Percentiles rank a stretch among this genome's conserved stretches.
phyloP scores from a whole-genome alignment of 64 coral and sea anemone genomes.

The Anthopleura sola region DNA sequence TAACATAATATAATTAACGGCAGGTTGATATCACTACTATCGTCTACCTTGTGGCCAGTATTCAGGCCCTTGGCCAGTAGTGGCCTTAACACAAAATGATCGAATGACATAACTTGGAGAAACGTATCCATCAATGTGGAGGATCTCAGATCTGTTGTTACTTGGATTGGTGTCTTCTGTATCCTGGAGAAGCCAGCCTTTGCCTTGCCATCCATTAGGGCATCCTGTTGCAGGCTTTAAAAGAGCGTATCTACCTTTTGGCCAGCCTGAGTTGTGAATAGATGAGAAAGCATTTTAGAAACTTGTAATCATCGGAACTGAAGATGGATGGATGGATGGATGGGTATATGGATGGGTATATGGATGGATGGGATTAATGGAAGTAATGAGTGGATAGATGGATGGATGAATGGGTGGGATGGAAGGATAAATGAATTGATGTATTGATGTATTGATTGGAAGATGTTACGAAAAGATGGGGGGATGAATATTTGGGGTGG shows the following conservation, averaged over 20 bases:
- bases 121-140: constrained; percentile 35
- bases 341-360: no score
- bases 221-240: constrained; percentile 21
- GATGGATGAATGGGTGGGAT: no score
- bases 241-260: constrained; percentile 22
- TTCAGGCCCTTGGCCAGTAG: not conserved
- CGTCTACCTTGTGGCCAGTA: constrained; percentile 11
- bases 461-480: no score
- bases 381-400: no score
- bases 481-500: no score
- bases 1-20: no score
- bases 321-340: no score
- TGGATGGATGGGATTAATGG: no score
- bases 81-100: not conserved
- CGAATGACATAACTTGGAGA: not conserved
- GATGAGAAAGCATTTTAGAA: not conserved
- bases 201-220: constrained; percentile 13
- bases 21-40: no score
- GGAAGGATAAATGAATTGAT: no score
- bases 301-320: no score
- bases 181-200: constrained; percentile 51
- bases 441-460: no score
- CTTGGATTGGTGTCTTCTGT: constrained; percentile 17
- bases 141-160: constrained; percentile 9
- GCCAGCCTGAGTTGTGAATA: constrained; percentile 27